A percentile compares a stretch with the other conserved stretches of the same genome.
Conservation (phyloP, 2,797 vertebrate genomes). For the Stomatorhinus walkeri region DNA sequence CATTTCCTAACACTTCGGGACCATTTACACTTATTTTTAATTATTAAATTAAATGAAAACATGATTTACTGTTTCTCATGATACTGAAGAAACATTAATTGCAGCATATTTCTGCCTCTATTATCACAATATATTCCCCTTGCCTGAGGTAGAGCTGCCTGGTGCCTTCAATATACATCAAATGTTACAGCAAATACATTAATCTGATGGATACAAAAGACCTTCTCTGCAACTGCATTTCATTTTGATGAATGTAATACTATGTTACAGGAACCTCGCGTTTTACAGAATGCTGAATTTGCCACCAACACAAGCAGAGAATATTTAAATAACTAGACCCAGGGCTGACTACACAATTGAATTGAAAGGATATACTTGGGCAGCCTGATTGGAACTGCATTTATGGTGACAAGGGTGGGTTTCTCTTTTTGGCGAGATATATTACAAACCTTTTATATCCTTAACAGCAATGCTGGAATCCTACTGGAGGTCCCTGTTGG, state of each 20-base stretch:
- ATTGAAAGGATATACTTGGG: not conserved
- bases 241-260: not conserved
- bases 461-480: not conserved
- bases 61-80: not conserved
- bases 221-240: not conserved
- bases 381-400: not conserved
- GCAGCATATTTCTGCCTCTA: not conserved
- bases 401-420: not conserved
- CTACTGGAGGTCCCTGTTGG: not conserved
- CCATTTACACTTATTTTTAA: not conserved
- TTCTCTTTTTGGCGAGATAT: not conserved
- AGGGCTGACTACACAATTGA: not conserved
- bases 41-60: not conserved
- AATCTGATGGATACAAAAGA: not conserved
- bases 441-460: not conserved
- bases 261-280: not conserved
- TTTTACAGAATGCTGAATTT: not conserved
- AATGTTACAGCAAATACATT: not conserved
- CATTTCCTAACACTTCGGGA: not conserved
- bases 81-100: not conserved
- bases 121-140: not conserved
- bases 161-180: not conserved
- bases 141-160: not conserved
- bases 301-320: not conserved
- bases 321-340: not conserved